Conservation (phyloP, 2,888 invertebrate species). For the Clivina fossor region DNA sequence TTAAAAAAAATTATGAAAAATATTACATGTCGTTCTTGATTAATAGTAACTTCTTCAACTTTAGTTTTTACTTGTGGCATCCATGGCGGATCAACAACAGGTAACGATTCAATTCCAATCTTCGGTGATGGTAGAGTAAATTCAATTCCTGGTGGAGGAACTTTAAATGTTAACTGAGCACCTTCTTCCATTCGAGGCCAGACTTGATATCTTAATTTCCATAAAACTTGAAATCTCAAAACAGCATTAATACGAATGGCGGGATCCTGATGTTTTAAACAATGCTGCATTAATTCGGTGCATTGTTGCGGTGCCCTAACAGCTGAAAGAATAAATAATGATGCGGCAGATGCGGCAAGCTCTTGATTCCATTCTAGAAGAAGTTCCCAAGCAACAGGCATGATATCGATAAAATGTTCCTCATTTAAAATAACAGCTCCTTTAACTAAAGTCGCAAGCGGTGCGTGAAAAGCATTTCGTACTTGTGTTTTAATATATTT, state of each 20-base stretch:
- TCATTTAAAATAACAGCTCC: slow-evolving; percentile 87
- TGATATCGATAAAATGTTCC: slow-evolving; percentile 82
- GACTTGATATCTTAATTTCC: slow-evolving; percentile 96
- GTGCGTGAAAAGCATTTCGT: slow-evolving; percentile 81
- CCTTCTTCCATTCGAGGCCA: slow-evolving; percentile 99
- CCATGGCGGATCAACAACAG: slow-evolving; percentile 99
- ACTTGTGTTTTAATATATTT: slow-evolving; percentile 78
- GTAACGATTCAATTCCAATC: slow-evolving; percentile 92
- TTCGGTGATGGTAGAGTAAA: slow-evolving; percentile 98
- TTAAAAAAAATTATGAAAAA: slow-evolving; percentile 22
- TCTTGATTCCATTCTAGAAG: slow-evolving; percentile 90
- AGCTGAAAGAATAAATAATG: slow-evolving; percentile 89
- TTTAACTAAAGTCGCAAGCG: slow-evolving; percentile 83
- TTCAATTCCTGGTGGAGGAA: slow-evolving; percentile 98
- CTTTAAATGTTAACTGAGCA: slow-evolving; percentile 93
- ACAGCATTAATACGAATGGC: slow-evolving; percentile 81
- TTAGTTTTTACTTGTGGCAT: slow-evolving; percentile 97
- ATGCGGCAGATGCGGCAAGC: slow-evolving; percentile 80
- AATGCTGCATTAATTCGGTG: slow-evolving; percentile 84
- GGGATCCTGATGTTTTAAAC: slow-evolving; percentile 82
- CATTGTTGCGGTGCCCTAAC: slow-evolving; percentile 90
- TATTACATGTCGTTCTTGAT: slow-evolving; percentile 93
- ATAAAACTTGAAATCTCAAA: slow-evolving; percentile 87
- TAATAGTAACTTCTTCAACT: slow-evolving; percentile 97
- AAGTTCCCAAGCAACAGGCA: slow-evolving; percentile 94